Percentiles rank a stretch among this genome's conserved stretches.
These are phyloP conservation scores for Morelia viridis DNA, from an alignment of 2,797 vertebrate genomes.

Conservation along the genomic window DNA sequence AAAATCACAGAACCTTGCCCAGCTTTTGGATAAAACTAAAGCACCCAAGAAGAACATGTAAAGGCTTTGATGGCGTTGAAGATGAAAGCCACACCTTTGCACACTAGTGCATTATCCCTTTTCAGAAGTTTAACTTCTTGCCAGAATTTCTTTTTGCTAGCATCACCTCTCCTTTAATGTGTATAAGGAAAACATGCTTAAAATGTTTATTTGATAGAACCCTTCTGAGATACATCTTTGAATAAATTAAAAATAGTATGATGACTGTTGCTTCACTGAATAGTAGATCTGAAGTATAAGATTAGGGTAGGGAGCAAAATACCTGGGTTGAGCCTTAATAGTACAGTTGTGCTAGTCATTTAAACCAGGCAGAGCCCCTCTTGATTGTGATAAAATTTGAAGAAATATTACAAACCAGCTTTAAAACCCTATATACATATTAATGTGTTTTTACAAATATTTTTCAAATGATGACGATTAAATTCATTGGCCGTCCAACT, in stretches of 20 bases:
- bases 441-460: background rate
- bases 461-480: background rate
- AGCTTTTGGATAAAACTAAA: background rate
- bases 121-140: background rate
- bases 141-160: slow-evolving; percentile 24
- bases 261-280: slow-evolving; percentile 12
- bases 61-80: fast-evolving
- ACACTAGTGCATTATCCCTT: background rate
- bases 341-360: background rate
- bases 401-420: background rate
- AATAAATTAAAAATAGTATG: background rate
- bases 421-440: background rate
- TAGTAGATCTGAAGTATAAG: slow-evolving; percentile 28
- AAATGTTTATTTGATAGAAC: slow-evolving; percentile 52
- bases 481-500: background rate
- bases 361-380: background rate
- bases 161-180: background rate
- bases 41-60: background rate
- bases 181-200: slow-evolving; percentile 29
- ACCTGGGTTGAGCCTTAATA: background rate
- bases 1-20: slow-evolving; percentile 17
- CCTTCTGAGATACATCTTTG: slow-evolving; percentile 20
- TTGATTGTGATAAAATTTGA: background rate
- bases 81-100: background rate
- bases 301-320: background rate